Conservation (phyloP, 1,140 invertebrate species). For the Battus philenor region DNA sequence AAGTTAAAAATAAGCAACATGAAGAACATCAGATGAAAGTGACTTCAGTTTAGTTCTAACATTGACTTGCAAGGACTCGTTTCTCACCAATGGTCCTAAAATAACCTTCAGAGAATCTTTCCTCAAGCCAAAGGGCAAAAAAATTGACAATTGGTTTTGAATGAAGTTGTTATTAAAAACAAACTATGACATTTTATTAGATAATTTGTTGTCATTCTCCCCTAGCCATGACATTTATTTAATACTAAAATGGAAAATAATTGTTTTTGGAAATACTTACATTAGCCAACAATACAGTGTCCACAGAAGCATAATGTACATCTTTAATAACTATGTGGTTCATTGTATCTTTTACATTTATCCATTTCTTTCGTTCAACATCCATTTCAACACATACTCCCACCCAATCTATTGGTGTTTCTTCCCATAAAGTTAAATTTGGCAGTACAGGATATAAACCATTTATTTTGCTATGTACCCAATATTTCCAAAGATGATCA, state of each 20-base stretch:
- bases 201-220: too few relatives aligned
- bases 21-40: too few relatives aligned
- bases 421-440: conserved; percentile 45
- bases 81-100: too few relatives aligned
- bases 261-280: conserved; percentile 39
- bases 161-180: too few relatives aligned
- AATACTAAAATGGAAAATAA: background rate
- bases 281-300: conserved; percentile 67
- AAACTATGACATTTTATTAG: too few relatives aligned
- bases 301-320: conserved; percentile 68
- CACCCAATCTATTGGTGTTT: conserved; percentile 51
- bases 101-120: too few relatives aligned
- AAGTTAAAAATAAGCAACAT: too few relatives aligned
- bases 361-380: conserved; percentile 56
- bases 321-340: conserved; percentile 62
- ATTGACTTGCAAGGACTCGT: too few relatives aligned
- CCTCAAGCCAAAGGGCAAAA: too few relatives aligned
- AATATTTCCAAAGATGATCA: conserved; percentile 63
- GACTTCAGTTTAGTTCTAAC: too few relatives aligned
- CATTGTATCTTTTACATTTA: conserved; percentile 49
- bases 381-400: conserved; percentile 64
- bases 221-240: too few relatives aligned
- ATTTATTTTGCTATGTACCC: conserved; percentile 57
- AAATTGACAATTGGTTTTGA: too few relatives aligned
- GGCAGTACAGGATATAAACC: conserved; percentile 51